Conservation (phyloP, 37 sponge, comb jelly and placozoan species). For the Mnemiopsis leidyi region DNA sequence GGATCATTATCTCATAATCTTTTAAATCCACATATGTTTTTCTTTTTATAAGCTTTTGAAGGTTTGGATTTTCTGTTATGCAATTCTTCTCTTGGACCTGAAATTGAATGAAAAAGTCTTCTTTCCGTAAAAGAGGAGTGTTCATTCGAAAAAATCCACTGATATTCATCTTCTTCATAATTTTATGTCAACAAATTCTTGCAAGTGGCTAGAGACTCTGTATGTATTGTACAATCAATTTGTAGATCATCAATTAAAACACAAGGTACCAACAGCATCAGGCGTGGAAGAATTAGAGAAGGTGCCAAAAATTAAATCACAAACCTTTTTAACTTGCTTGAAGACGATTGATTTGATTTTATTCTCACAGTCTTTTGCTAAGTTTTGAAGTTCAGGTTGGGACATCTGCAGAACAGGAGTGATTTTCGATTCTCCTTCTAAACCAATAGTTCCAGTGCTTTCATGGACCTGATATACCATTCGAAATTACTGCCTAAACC, state of each 20-base stretch:
- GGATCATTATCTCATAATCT: neutral
- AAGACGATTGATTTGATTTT: slow-evolving; percentile 50
- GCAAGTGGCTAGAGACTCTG: too few species aligned
- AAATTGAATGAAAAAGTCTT: too few species aligned
- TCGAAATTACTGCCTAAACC: too few species aligned
- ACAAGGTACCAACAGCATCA: too few species aligned
- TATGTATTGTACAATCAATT: too few species aligned
- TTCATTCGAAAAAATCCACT: too few species aligned
- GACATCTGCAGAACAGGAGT: slow-evolving; percentile 12
- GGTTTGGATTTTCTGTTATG: neutral
- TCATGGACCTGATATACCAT: neutral
- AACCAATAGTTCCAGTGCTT: neutral
- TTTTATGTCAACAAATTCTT: too few species aligned
- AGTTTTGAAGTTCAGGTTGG: neutral
- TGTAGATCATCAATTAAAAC: too few species aligned
- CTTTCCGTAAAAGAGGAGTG: too few species aligned
- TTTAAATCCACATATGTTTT: slow-evolving; percentile 37
- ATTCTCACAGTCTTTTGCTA: neutral
- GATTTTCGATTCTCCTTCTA: neutral
- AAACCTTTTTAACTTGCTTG: slow-evolving; percentile 13
- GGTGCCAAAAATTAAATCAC: too few species aligned
- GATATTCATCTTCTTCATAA: too few species aligned
- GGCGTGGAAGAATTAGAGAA: too few species aligned
- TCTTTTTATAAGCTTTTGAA: neutral
- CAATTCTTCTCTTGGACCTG: neutral